Evolutionary conservation across 2,888 invertebrate species (phyloP), one percentile per base, ranked within the genome.

Genomic region (Eristalinus sepulchralis): DNA sequence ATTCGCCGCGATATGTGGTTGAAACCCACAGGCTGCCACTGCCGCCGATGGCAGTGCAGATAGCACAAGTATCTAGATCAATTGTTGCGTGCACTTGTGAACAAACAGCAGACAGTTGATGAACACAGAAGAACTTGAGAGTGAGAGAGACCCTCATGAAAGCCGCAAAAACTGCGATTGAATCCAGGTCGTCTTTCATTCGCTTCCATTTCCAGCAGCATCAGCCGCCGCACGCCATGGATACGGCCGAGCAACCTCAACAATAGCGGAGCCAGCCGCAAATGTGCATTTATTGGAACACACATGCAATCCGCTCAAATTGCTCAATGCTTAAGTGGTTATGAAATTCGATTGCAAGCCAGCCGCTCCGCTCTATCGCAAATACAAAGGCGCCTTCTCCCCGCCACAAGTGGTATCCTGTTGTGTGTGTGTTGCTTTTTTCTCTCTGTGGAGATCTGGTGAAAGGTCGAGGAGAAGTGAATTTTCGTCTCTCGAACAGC

Each of bases 211-310:
- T n/a, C 55, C 13, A 47, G 1, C n/a, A 20, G 31, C n/a, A 13
- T 1, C 24, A 9, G 20, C 8, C 27, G 31, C 62, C 70, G 62
- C 67, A 77, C 77, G 64, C 64, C 47, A 64, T 66, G n/a, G 76
- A 71, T 62, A 72, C 60, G 70, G 67, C 24, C 72, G 22, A 81
- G 71, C 71, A 67, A 66, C 36, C 75, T 60, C 17, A 83, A 63
- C 73, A 79, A 73, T 27, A 70, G 39, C 24, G 33, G 57, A 71
- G 77, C 62, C 60, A 83, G 53, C 36, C 59, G 75, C 36, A 75
- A 76, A 84, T 80, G 81, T 84, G 84, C 76, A 84, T 62, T 76
- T 84, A 71, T 62, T 62, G 76, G 83, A 80, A 84, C 47, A 84
- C 83, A 80, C 84, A 81, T 81, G 84, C 84, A 76, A 80, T 67